Evolutionary conservation across 1,140 invertebrate genomes (phyloP).

Genomic region (Zaprionus capensis): DNA sequence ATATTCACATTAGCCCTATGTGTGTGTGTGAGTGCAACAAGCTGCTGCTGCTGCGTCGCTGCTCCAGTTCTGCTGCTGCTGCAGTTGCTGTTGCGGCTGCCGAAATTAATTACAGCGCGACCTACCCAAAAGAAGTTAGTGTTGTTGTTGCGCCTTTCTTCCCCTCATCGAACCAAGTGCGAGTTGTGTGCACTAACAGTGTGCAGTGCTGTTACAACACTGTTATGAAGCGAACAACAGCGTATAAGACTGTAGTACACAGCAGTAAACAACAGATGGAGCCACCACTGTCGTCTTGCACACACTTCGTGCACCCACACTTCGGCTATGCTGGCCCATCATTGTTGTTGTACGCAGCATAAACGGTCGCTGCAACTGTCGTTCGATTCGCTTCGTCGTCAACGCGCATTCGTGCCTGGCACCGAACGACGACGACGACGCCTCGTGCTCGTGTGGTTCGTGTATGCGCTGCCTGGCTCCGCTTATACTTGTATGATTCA

Average conservation of each 20-base stretch:
- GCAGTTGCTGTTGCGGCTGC: slow-evolving; percentile 27
- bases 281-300: not conserved
- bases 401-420: slow-evolving; percentile 11
- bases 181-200: slow-evolving; percentile 20
- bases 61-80: slow-evolving; percentile 20
- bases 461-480: not conserved
- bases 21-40: slow-evolving; percentile 32
- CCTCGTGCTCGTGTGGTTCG: not conserved
- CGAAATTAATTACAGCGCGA: slow-evolving; percentile 40
- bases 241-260: slow-evolving; percentile 43
- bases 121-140: slow-evolving; percentile 8
- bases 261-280: slow-evolving; percentile 6
- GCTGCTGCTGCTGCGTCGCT: slow-evolving; percentile 19
- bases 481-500: slow-evolving; percentile 46
- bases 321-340: slow-evolving; percentile 1
- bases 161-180: slow-evolving; percentile 32
- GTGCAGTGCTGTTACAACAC: not conserved
- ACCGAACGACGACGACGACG: not conserved
- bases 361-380: slow-evolving; percentile 27
- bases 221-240: slow-evolving; percentile 14
- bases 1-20: slow-evolving; percentile 20
- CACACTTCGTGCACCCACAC: not conserved
- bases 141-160: slow-evolving; percentile 8
- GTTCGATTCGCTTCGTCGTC: slow-evolving; percentile 1
- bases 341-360: slow-evolving; percentile 40